Base-by-base conservation (phyloP, 2,888 invertebrate genomes). In the Stegana nigrithorax region DNA sequence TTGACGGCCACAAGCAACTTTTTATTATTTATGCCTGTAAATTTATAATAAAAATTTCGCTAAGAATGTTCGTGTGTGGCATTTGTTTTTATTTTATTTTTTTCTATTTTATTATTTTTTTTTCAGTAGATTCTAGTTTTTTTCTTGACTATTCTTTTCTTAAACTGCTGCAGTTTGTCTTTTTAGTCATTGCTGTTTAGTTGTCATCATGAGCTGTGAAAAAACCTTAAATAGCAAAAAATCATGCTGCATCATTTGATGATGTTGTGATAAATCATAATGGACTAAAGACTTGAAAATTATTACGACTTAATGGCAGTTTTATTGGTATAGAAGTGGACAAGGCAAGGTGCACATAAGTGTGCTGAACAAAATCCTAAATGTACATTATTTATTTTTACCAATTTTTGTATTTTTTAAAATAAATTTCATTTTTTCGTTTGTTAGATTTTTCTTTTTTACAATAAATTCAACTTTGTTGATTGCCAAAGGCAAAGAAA, bases 51-150 rank as follows among this genome's bases (percentile, higher is more conserved):
- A 14, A 55, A 73, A 72, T 68, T 67, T 53, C 51, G 51, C 27
- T 12, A 59, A 72, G 72, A 73, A 71, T 72, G 68, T 61, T 73
- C 81, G 82, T 82, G 82, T 82, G 82, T 82, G 82, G 82, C 74
- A 73, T 73, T 75, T 70, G 67, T 67, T 2, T 50, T 25, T 26
- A 14, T 39, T 1, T 14, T 39, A n/a, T n/a, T 39, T 14, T n/a
- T 39, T 39, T 39, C 14, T n/a, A 6, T 39, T 39, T 39, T 17
- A 39, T 39, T 39, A 39, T n/a, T 39, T 39, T 17, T 39, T 14
- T 39, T 39, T n/a, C n/a, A n/a, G n/a, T n/a, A n/a, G n/a, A n/a
- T n/a, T n/a, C n/a, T n/a, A n/a, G n/a, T n/a, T n/a, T n/a, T n/a
- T n/a, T n/a, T n/a, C n/a, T n/a, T n/a, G n/a, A n/a, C n/a, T n/a